phyloP scores from a whole-genome alignment of 2,888 invertebrate species.

The Hanleya hanleyi region DNA sequence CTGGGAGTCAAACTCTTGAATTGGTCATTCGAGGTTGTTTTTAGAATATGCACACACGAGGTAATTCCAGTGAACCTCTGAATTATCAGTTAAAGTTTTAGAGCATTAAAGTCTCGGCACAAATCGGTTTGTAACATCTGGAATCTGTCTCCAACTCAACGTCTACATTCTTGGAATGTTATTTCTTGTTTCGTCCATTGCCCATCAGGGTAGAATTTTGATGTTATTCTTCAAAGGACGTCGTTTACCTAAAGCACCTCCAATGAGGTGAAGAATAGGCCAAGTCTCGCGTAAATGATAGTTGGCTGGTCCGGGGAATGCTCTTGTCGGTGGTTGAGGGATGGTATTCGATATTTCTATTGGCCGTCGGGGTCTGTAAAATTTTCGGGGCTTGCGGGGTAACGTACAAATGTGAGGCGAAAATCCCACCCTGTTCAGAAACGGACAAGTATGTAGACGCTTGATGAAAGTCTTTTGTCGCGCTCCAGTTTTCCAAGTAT shows the following conservation, averaged over 20 bases:
- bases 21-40: no score
- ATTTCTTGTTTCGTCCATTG: no score
- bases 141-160: no score
- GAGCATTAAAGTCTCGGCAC: no score
- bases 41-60: no score
- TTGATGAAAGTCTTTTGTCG: slow-evolving; percentile 1
- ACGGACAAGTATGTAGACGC: background rate
- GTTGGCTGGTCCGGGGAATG: background rate
- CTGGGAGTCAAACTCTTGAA: no score
- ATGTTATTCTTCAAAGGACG: no score
- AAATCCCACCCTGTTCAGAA: background rate
- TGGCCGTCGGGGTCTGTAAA: background rate
- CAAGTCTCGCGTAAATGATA: background rate
- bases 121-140: no score
- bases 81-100: no score
- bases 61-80: no score
- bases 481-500: background rate
- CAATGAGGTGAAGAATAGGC: background rate
- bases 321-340: background rate
- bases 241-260: background rate
- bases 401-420: background rate
- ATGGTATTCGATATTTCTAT: background rate
- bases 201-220: no score
- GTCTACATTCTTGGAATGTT: no score
- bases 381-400: background rate